Percentiles rank a stretch among this genome's conserved stretches.
These are phyloP conservation scores for Prenolepis imparis DNA, from an alignment of 2,888 invertebrate species.

Conservation along the genomic window DNA sequence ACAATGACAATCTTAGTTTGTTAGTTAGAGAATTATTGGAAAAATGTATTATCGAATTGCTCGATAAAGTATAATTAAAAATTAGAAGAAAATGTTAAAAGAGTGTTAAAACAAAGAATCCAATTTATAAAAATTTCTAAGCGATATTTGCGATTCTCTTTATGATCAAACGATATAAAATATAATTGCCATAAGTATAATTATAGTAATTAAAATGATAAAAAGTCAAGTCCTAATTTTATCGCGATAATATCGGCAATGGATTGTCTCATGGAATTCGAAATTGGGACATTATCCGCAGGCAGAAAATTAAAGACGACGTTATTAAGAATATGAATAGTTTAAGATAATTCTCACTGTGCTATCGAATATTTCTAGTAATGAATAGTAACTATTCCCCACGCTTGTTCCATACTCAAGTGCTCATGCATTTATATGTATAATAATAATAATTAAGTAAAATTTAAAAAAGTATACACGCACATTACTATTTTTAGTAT, in stretches of 20 bases:
- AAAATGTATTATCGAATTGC: constrained; percentile 21
- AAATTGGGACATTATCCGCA: constrained; percentile 23
- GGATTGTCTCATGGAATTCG: not conserved
- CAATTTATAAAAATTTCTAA: not conserved
- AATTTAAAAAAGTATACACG: constrained; percentile 44
- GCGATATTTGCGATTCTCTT: not conserved
- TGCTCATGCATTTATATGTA: constrained; percentile 62
- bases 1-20: constrained; percentile 49
- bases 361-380: constrained; percentile 64
- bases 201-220: not conserved
- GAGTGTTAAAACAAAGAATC: not conserved
- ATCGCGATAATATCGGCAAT: constrained; percentile 1
- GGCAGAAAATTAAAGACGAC: constrained; percentile 39
- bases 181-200: not conserved
- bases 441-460: constrained; percentile 56
- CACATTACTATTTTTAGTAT: constrained; percentile 38
- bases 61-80: constrained; percentile 4
- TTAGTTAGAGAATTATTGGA: constrained; percentile 33
- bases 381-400: constrained; percentile 65
- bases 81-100: not conserved
- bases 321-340: constrained; percentile 49
- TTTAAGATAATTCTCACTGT: constrained; percentile 66
- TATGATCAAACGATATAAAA: not conserved
- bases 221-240: not conserved
- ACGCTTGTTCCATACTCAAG: constrained; percentile 54